A percentile compares a stretch with the other conserved stretches of the same genome.
These are phyloP conservation scores for Eciton burchellii DNA, from an alignment of 1,140 invertebrate species.

Conservation along the genomic window DNA sequence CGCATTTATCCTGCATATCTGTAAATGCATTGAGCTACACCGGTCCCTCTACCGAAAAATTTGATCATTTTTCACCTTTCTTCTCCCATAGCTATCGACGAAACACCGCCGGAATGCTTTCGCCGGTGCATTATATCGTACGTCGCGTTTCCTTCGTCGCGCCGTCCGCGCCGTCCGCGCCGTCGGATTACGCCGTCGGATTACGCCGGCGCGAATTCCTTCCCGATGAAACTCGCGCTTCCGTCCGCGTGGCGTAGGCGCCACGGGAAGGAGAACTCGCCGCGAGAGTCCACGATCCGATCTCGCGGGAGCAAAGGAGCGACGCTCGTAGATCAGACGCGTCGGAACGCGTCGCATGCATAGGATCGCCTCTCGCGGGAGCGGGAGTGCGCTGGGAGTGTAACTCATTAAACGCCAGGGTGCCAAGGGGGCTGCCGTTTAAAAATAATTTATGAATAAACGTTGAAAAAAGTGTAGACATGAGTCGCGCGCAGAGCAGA, in stretches of 20 bases:
- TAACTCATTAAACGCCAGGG: not conserved
- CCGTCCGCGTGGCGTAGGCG: too few relatives aligned
- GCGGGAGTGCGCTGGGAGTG: too few relatives aligned
- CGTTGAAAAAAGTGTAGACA: too few relatives aligned
- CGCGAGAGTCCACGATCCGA: not conserved
- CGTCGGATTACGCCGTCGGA: not conserved
- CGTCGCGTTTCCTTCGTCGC: slow-evolving; percentile 9
- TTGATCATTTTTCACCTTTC: slow-evolving; percentile 71
- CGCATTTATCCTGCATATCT: slow-evolving; percentile 75
- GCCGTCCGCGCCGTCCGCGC: not conserved
- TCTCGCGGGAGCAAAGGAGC: not conserved
- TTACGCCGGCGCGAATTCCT: slow-evolving; percentile 1
- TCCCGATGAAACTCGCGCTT: not conserved
- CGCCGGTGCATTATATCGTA: slow-evolving; percentile 1
- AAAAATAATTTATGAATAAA: too few relatives aligned
- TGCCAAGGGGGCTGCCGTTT: not conserved
- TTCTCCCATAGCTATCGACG: slow-evolving; percentile 59
- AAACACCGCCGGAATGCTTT: slow-evolving; percentile 44
- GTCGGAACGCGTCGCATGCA: too few relatives aligned
- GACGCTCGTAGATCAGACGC: not conserved
- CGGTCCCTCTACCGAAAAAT: slow-evolving; percentile 69
- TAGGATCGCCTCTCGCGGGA: too few relatives aligned
- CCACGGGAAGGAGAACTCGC: not conserved
- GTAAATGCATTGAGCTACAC: slow-evolving; percentile 74
- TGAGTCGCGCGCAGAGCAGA: too few relatives aligned